phyloP scores from a whole-genome alignment of 2,888 invertebrate species.

The Sesia apiformis region DNA sequence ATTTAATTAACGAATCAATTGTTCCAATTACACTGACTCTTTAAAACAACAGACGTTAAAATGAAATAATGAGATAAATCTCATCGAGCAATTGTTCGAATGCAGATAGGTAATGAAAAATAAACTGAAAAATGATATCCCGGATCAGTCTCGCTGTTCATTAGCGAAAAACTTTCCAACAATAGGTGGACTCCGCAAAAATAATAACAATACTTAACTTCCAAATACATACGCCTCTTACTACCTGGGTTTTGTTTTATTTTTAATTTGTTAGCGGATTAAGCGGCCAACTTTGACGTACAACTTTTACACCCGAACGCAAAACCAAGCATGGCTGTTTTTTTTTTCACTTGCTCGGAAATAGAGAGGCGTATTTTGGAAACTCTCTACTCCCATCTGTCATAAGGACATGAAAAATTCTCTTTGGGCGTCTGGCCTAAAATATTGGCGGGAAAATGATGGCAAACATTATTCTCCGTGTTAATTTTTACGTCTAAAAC shows the following conservation, averaged over 20 bases:
- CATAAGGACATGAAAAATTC: background rate
- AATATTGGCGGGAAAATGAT: conserved; percentile 1
- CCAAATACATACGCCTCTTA: too few relatives aligned
- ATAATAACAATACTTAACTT: background rate
- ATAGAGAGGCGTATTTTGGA: background rate
- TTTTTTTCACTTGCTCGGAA: background rate
- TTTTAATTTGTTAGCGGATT: background rate
- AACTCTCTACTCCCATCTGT: background rate
- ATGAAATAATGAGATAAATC: background rate
- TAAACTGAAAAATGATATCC: too few relatives aligned
- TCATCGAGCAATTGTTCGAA: too few relatives aligned
- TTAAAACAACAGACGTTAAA: background rate
- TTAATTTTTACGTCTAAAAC: background rate
- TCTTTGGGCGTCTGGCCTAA: background rate
- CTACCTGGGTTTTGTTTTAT: background rate
- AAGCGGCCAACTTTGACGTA: conserved; percentile 37
- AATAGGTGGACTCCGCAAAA: background rate
- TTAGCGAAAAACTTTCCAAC: background rate
- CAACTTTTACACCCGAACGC: conserved; percentile 9
- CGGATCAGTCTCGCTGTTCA: background rate
- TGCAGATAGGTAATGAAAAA: too few relatives aligned
- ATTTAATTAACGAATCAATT: background rate
- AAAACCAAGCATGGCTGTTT: background rate
- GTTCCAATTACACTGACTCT: background rate
- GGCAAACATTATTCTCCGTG: background rate